Conservation (phyloP, 2,113 vertebrate genomes). For the Camelus dromedarius region DNA sequence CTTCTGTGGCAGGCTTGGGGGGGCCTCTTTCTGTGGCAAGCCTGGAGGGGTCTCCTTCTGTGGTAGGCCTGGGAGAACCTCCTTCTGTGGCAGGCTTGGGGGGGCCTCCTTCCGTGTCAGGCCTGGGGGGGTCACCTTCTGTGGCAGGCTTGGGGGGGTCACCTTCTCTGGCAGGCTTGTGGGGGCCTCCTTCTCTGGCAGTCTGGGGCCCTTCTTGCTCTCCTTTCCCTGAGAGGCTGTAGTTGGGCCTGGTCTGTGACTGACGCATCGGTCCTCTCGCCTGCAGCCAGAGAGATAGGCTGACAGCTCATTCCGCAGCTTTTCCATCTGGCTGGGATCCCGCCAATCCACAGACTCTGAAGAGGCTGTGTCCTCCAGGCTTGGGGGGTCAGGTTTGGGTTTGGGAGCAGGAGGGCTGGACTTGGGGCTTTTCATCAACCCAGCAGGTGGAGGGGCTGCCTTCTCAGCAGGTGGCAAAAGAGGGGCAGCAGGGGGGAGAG, state of each 20-base stretch:
- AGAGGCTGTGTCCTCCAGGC: not conserved
- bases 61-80: not conserved
- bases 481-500: slow-evolving; percentile 44
- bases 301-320: slow-evolving; percentile 84
- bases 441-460: not conserved
- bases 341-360: slow-evolving; percentile 80
- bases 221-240: slow-evolving; percentile 44
- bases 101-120: not conserved
- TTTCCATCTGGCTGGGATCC: slow-evolving; percentile 84
- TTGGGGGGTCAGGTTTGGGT: slow-evolving; percentile 42
- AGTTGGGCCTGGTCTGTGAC: not conserved
- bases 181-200: too few species aligned
- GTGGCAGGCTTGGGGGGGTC: not conserved
- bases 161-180: not conserved
- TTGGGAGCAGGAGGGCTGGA: slow-evolving; percentile 59
- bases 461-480: slow-evolving; percentile 60
- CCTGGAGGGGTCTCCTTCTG: not conserved
- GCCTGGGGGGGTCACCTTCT: not conserved
- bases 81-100: not conserved
- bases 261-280: slow-evolving; percentile 48
- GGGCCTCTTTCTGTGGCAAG: not conserved
- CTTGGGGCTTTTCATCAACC: slow-evolving; percentile 30
- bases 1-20: not conserved
- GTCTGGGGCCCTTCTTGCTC: slow-evolving; percentile 54
- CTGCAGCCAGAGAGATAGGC: slow-evolving; percentile 83